Evolutionary conservation across 2,797 vertebrate genomes (phyloP), one percentile per base, ranked within the genome.

Genomic region (Dermochelys coriacea): DNA sequence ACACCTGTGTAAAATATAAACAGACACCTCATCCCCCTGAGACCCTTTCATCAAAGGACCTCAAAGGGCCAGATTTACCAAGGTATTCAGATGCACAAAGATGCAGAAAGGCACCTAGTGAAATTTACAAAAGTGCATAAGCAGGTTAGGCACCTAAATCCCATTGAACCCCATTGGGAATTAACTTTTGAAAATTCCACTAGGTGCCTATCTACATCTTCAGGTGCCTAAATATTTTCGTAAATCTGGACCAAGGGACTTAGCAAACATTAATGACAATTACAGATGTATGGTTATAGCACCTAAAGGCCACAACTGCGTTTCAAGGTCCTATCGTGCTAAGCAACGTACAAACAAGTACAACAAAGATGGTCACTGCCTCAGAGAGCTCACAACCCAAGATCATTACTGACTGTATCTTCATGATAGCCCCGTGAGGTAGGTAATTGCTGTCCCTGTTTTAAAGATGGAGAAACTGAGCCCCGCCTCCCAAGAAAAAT

Each of bases 91-190:
- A 23, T 82, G 27, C 23, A 75, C 31, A 29, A 79, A n/a, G 41
- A 59, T 5, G 10, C 5, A 1, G 25, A 12, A 27, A 89, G 7
- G 29, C 86, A 49, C 2, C 50, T 57, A 2, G 6, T 5, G 61
- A 59, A 85, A 49, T 82, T 84, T 85, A 5, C 25, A 80, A 74
- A 71, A 49, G 1, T 64, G 75, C 29, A 27, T 52, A 21, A 78
- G 64, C 2, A 12, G 8, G 29, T 4, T 41, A 21, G 18, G 4
- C 14, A 57, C 37, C 50, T 61, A 10, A 19, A 77, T 55, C 25
- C 85, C 68, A 34, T 6, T 0, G 0, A 80, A 80, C 61, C 0
- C 0, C 0, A 0, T 34, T 52, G 82, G 25, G 86, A 25, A 1
- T 51, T 3, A 1, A 77, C 19, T 71, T 77, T 31, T 29, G 6